Evolutionary conservation across 2,888 invertebrate genomes (phyloP).

Genomic region (Eurois occulta): DNA sequence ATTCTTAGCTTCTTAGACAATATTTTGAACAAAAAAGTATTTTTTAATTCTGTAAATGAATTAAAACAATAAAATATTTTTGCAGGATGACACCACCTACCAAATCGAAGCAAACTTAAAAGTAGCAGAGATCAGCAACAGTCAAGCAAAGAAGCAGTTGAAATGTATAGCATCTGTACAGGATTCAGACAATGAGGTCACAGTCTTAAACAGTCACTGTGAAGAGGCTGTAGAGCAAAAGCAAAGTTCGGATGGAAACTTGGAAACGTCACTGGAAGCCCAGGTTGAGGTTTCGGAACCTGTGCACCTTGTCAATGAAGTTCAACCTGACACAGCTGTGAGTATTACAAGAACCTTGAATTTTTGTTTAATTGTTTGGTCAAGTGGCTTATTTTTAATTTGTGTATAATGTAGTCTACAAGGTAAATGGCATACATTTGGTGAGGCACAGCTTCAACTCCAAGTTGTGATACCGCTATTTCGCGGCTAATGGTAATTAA

Average conservation of each 20-base stretch:
- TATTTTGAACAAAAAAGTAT: background rate
- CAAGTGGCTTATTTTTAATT: conserved; percentile 5
- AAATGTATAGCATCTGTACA: conserved; percentile 80
- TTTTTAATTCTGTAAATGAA: background rate
- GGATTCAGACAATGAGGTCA: conserved; percentile 72
- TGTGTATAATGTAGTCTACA: background rate
- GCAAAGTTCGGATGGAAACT: conserved; percentile 24
- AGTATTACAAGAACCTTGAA: conserved; percentile 64
- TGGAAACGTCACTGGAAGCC: background rate
- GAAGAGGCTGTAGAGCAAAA: conserved; percentile 64
- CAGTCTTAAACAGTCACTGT: conserved; percentile 74
- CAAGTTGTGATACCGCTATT: background rate
- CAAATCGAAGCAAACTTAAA: conserved; percentile 78
- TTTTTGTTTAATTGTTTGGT: background rate
- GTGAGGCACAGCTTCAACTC: background rate
- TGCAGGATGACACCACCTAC: conserved; percentile 77
- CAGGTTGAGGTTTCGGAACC: conserved; percentile 69
- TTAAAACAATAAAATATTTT: background rate
- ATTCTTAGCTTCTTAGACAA: background rate
- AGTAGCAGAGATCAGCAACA: conserved; percentile 73
- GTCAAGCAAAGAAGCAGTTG: conserved; percentile 72
- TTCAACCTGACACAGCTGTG: conserved; percentile 80
- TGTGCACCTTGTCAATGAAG: conserved; percentile 83
- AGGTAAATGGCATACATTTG: background rate
- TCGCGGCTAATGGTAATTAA: too few relatives aligned